Evolutionary conservation across 2,113 vertebrate species (phyloP).

Genomic region (Bubo scandiacus): DNA sequence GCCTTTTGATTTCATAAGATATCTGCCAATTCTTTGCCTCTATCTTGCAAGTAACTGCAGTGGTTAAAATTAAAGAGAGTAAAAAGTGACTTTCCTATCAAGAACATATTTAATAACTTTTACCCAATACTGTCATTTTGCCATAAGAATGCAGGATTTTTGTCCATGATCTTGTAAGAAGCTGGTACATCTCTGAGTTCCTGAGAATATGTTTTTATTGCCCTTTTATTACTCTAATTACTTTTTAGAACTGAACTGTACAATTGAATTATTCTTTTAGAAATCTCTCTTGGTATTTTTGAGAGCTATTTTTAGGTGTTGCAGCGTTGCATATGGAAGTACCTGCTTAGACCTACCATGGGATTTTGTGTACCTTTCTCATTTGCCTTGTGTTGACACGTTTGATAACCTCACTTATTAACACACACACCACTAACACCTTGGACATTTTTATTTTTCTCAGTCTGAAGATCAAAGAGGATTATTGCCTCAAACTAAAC

Average conservation of each 20-base stretch:
- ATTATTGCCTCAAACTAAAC: not conserved
- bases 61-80: not conserved
- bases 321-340: not conserved
- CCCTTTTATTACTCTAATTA: not conserved
- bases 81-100: not conserved
- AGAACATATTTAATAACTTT: not conserved
- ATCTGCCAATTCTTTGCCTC: not conserved
- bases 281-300: not conserved
- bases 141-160: not conserved
- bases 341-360: not conserved
- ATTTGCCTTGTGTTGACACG: not conserved
- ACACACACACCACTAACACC: rapidly evolving
- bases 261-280: not conserved
- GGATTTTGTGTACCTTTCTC: not conserved
- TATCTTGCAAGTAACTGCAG: not conserved
- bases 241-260: not conserved
- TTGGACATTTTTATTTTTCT: not conserved
- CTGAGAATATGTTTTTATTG: not conserved
- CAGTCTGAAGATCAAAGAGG: not conserved
- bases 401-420: not conserved
- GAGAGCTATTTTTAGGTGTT: not conserved
- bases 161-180: not conserved
- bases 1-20: not conserved
- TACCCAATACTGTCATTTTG: not conserved
- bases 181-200: not conserved